phyloP scores from a whole-genome alignment of 2,113 vertebrate genomes.

The Seriola rivoliana region DNA sequence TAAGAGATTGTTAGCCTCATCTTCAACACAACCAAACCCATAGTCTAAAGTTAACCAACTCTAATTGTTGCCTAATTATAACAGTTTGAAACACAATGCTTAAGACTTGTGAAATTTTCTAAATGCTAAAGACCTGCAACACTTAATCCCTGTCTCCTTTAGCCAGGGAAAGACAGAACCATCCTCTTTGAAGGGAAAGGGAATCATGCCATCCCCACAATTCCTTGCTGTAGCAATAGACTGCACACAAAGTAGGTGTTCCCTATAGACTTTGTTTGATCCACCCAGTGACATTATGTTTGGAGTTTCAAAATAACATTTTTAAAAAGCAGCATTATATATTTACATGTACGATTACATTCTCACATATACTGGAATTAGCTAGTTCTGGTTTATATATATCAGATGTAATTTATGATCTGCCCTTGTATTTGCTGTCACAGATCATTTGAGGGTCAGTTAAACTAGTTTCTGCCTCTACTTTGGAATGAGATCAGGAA shows the following conservation, averaged over 20 bases:
- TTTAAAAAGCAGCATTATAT: neutral
- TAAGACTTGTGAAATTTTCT: neutral
- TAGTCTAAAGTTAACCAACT: neutral
- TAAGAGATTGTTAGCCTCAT: neutral
- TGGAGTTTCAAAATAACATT: conserved; percentile 6
- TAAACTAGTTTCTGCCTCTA: conserved; percentile 24
- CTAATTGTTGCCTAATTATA: neutral
- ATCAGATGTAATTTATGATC: neutral
- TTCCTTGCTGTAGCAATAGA: neutral
- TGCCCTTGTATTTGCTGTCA: conserved; percentile 1
- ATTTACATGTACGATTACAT: neutral
- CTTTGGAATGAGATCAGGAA: conserved; percentile 52
- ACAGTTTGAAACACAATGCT: neutral
- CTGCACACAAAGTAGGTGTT: neutral
- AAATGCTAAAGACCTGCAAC: neutral
- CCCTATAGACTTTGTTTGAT: neutral
- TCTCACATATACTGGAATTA: neutral
- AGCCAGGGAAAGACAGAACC: neutral
- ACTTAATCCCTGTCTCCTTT: neutral
- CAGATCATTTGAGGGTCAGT: conserved; percentile 18
- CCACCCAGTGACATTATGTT: neutral
- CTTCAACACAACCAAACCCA: neutral
- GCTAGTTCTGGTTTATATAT: too few species aligned
- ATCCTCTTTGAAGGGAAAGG: neutral
- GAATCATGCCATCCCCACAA: neutral